Evolutionary conservation across 2,113 vertebrate genomes (phyloP), one percentile per base, ranked within the genome.

Genomic region (Callocephalon fimbriatum): DNA sequence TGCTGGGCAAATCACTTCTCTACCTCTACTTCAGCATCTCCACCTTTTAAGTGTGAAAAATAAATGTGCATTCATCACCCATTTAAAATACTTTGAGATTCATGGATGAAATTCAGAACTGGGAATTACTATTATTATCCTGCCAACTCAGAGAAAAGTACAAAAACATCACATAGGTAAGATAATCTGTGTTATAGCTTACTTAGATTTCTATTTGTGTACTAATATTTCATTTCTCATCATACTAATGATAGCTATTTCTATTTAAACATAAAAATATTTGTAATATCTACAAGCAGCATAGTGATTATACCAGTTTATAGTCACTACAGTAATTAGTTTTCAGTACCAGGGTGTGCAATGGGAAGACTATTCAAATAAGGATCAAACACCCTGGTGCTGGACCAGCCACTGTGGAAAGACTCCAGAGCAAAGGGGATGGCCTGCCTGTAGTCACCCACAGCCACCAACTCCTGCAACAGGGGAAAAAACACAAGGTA

Each of bases 221-320:
- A 76, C 90, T 94, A 96, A 74, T 76, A 97, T 96, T 97, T 94
- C 10, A 88, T 88, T 78, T 92, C 32, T 95, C 54, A 48, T 63
- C 21, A 12, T 37, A 93, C 83, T 95, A 92, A 97, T 83, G 66
- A 78, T 5, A 38, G 35, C 38, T 42, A 76, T 86, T 94, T 85
- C 76, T 76, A 83, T 70, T 96, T 92, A 91, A 95, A 88, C 86
- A 92, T 58, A 66, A 93, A 91, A 93, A 53, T 83, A 93, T 63
- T 47, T 91, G 88, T 66, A 80, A 88, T 71, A 62, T 10, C 32
- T 80, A 77, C 75, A 67, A 79, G 88, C 83, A 58, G 18, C 37
- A 48, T 0, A 45, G 90, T 42, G 51, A 94, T 95, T 77, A 67
- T 25, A 84, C 3, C 40, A 65, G 73, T 84, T 83, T 86, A 45